Evolutionary conservation across 2,113 vertebrate genomes (phyloP).

Genomic region (Thamnaconus septentrionalis): DNA sequence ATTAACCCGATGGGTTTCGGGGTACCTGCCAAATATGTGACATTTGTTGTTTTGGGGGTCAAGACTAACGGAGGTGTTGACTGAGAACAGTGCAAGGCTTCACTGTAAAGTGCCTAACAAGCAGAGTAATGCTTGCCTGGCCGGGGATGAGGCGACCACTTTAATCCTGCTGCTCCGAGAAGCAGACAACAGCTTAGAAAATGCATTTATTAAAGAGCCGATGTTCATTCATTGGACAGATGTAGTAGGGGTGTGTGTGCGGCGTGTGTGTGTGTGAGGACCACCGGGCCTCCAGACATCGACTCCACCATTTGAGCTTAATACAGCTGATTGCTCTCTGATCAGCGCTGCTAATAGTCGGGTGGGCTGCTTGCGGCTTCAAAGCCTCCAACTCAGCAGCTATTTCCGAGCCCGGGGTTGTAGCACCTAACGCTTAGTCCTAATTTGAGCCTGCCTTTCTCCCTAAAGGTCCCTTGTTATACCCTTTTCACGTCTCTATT

Average conservation of each 20-base stretch:
- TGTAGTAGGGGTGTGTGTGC: constrained; percentile 21
- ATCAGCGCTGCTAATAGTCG: constrained; percentile 69
- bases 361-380: constrained; percentile 32
- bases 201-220: constrained; percentile 35
- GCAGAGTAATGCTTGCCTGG: constrained; percentile 22
- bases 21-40: constrained; percentile 47
- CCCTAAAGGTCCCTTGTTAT: neutral
- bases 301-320: constrained; percentile 57
- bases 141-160: constrained; percentile 28
- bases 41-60: constrained; percentile 45
- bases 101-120: constrained; percentile 36
- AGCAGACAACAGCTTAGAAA: constrained; percentile 28
- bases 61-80: constrained; percentile 49
- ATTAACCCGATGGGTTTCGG: constrained; percentile 43
- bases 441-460: constrained; percentile 11
- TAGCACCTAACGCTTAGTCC: constrained; percentile 22
- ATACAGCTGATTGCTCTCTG: constrained; percentile 66
- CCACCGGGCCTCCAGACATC: constrained; percentile 56
- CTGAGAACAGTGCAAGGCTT: constrained; percentile 39
- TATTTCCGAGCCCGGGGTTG: constrained; percentile 59
- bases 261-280: constrained; percentile 43
- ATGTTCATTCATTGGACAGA: constrained; percentile 40
- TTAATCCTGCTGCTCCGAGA: constrained; percentile 23
- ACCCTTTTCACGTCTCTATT: neutral
- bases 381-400: constrained; percentile 55